Evolutionary conservation across 2,797 vertebrate genomes (phyloP).

Genomic region (Kryptolebias ocellatus): DNA sequence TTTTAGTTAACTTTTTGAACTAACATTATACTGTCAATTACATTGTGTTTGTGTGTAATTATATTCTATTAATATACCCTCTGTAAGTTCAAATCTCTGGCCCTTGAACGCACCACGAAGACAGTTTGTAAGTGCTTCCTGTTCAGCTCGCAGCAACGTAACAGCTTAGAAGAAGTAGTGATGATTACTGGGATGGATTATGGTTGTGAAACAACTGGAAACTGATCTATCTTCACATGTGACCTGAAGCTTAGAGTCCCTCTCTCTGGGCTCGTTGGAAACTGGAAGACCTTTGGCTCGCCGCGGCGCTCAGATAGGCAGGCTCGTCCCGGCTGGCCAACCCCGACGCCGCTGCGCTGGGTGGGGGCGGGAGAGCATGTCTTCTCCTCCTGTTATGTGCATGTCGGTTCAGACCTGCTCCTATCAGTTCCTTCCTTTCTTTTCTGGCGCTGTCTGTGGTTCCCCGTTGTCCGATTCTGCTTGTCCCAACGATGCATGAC

Average conservation of each 20-base stretch:
- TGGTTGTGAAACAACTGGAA: too few species aligned
- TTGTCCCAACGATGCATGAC: conserved; percentile 72
- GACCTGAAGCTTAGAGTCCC: too few species aligned
- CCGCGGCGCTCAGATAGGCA: too few species aligned
- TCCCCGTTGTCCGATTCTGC: conserved; percentile 54
- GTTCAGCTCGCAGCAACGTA: background rate
- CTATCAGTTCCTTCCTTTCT: conserved; percentile 38
- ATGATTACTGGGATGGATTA: too few species aligned
- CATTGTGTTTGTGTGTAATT: too few species aligned
- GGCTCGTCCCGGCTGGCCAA: conserved; percentile 17
- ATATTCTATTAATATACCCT: too few species aligned
- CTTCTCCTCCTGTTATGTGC: conserved; percentile 69
- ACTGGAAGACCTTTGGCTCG: too few species aligned
- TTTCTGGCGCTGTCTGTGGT: conserved; percentile 56
- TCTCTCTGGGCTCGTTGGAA: background rate
- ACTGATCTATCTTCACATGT: too few species aligned
- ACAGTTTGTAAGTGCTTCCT: conserved; percentile 9
- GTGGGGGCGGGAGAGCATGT: conserved; percentile 69
- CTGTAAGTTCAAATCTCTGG: background rate
- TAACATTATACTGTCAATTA: too few species aligned
- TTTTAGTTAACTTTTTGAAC: too few species aligned
- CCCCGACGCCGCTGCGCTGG: conserved; percentile 29
- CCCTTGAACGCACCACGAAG: conserved; percentile 13
- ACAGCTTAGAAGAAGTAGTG: too few species aligned
- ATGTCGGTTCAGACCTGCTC: conserved; percentile 64